phyloP scores from a whole-genome alignment of 2,113 vertebrate species.

The Boulengeromyrus knoepffleri region DNA sequence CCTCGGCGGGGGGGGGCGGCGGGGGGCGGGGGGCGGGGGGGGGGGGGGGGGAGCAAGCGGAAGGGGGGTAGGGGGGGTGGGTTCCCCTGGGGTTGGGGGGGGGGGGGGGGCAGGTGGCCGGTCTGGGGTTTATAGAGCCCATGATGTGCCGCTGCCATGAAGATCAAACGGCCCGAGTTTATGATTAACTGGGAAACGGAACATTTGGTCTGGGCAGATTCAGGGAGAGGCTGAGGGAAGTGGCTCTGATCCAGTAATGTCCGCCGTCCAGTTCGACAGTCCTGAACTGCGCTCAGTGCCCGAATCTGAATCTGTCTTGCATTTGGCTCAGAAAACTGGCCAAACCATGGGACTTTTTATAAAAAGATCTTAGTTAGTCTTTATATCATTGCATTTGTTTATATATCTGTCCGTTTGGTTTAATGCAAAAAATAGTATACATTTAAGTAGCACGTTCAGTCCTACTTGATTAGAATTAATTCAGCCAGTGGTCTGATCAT shows the following conservation, averaged over 20 bases:
- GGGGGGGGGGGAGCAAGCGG: no score
- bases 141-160: slow-evolving; percentile 49
- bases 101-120: neutral
- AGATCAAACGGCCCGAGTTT: slow-evolving; percentile 59
- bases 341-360: neutral
- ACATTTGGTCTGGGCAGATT: neutral
- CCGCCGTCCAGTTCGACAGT: neutral
- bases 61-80: no score
- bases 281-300: neutral
- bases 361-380: neutral
- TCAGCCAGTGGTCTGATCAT: neutral
- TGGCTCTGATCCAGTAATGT: neutral
- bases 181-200: slow-evolving; percentile 54
- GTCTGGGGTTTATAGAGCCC: slow-evolving; percentile 43
- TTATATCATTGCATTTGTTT: neutral
- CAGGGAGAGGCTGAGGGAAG: neutral
- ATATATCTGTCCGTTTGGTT: neutral
- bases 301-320: neutral
- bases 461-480: neutral
- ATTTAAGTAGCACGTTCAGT: neutral
- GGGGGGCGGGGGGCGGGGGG: no score
- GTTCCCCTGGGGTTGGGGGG: no score
- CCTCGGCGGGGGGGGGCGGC: no score
- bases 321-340: neutral
- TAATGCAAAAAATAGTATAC: neutral